Evolutionary conservation across 1,140 invertebrate species (phyloP).

Genomic region (Ostrea edulis): DNA sequence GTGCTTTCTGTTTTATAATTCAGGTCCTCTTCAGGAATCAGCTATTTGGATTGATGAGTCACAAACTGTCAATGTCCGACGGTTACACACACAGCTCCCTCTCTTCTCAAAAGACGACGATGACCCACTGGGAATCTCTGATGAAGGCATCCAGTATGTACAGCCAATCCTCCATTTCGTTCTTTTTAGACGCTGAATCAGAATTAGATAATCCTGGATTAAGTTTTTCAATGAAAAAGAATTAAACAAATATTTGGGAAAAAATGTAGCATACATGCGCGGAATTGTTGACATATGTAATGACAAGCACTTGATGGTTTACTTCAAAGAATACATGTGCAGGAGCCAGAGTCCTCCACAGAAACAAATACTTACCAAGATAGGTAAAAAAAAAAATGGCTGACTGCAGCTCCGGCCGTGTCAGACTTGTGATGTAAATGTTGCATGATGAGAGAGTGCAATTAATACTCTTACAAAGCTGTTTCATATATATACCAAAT

Average conservation of each 20-base stretch:
- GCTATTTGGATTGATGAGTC: constrained; percentile 98
- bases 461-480: not conserved
- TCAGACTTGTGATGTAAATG: not conserved
- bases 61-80: constrained; percentile 75
- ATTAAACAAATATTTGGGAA: no score
- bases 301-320: constrained; percentile 3
- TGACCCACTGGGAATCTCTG: constrained; percentile 95
- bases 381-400: not conserved
- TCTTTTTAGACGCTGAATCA: no score
- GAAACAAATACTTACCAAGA: constrained; percentile 20
- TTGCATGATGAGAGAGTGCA: not conserved
- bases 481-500: not conserved
- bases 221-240: no score
- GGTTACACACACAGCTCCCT: constrained; percentile 72
- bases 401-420: not conserved
- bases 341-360: not conserved
- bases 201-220: no score
- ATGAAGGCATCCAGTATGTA: constrained; percentile 92
- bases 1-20: not conserved
- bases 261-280: not conserved
- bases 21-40: constrained; percentile 97
- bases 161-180: not conserved
- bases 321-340: not conserved
- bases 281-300: not conserved
- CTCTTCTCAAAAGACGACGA: constrained; percentile 81